Evolutionary conservation across 2,797 vertebrate species (phyloP), one percentile per base, ranked within the genome.

Genomic region (Acanthis flammea): DNA sequence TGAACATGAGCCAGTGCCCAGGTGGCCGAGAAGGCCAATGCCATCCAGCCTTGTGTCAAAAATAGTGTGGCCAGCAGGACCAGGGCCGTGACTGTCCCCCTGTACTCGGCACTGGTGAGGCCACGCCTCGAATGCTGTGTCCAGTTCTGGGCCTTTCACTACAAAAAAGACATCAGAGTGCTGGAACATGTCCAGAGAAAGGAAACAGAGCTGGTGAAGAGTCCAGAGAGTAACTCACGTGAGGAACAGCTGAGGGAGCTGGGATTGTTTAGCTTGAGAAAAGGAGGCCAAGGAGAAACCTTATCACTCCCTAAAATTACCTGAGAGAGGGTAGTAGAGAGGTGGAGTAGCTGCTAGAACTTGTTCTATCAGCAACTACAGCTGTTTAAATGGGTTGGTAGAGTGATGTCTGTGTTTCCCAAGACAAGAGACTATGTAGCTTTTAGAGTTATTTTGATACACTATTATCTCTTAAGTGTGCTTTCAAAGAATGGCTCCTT

Each of bases 111-210:
- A 37, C 31, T 50, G 58, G 4, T 63, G 37, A 28, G 50, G 58
- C 31, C 27, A 22, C 65, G 42, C 3, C 23, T 68, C 0, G 0
- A 44, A 6, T 12, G 2, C 37, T 58, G 24, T 24, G 17, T 44
- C 4, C 50, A 22, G 17, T 55, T 75, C 48, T 68, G 48, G 28
- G 50, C 21, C 28, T 8, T 6, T n/a, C 23, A 25, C 31, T n/a
- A 11, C 21, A 44, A 22, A 19, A 55, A 50, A 4, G 50, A 57
- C 37, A 19, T 6, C 44, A 50, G 37, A 10, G 24, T 44, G 66
- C 50, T 86, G 42, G 31, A 42, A 12, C 1, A 0, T 21, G 50
- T 55, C 24, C 57, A n/a, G 78, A 39, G 50, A 23, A 57, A 11
- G 23, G 48, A 19, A 42, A 10, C 7, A 23, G 33, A 73, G 9